Evolutionary conservation across 2,888 invertebrate species (phyloP), one percentile per base, ranked within the genome.

Genomic region (Phyllotreta striolata): DNA sequence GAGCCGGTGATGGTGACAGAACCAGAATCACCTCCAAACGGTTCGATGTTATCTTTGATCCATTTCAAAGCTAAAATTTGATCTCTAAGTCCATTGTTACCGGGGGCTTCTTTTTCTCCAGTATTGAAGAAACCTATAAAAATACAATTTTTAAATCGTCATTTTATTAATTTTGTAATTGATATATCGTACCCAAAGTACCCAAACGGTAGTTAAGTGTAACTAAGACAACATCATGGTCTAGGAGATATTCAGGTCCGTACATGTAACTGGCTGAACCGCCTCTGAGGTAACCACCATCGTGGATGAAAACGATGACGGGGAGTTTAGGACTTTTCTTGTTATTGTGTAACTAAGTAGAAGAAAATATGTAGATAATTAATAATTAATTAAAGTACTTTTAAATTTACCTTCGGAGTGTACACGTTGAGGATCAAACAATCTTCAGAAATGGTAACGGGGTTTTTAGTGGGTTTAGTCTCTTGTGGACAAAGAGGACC

Each of bases 51-150:
- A 44, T 85, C 76, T 73, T 86, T 84, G 0, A 91, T 80, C 90
- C 90, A 91, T 68, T 85, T 85, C 64, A 91, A 76, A 0, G 87
- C 87, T 7, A 82, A 80, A 1, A 89, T 89, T 78, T 91, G 90
- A 78, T 91, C 91, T 76, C 90, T 91, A 41, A 89, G 78, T 0
- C 89, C 91, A 70, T 87, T 84, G 76, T 91, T 91, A 0, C 91
- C 91, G 0, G 89, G 87, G 0, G 89, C 88, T 49, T 85, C 81
- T 47, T 84, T 82, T 52, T 89, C 89, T 0, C 89, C 90, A 0
- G 89, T 89, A 69, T 87, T 87, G 2, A 82, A 60, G 55, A 81
- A 81, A 38, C 82, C 82, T 77, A 24, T 4, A 24, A 24, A 24
- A 24, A 24, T 24, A 4, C 24, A 24, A 24, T 24, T 24, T 24